Base-by-base conservation (phyloP, 2,888 invertebrate genomes). In the Andricus quercusramuli region DNA sequence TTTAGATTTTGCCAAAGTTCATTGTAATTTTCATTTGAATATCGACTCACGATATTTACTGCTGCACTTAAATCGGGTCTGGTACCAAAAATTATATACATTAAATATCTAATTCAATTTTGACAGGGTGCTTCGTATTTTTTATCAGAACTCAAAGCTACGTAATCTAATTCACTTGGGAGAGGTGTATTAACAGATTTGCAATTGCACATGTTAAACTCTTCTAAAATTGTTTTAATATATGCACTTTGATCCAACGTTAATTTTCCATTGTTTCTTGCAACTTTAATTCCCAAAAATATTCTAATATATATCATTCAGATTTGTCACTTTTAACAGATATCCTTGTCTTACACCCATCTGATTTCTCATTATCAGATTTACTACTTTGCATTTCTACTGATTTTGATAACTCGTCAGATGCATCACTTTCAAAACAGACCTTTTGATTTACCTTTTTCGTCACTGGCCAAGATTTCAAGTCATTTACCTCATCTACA, bases 51-150 rank as follows among this genome's bases (percentile, higher is more conserved):
- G 64, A 82, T 77, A 66, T 79, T 81, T n/a, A 83, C 47, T 3
- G 78, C 74, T 44, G 51, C 67, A 64, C 78, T 66, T 37, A 81
- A 78, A 47, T 79, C 80, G 17, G 78, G 80, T 65, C 84, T 47
- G 0, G 82, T 78, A 44, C 82, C 82, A 17, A 83, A 29, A 68
- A 81, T 81, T 13, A 80, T 20, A 32, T 84, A 84, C 79, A 84
- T 83, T 22, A 83, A 68, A 59, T 81, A 83, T 9, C 82, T 81
- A 22, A 84, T 67, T 2, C 80, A 41, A 64, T 78, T 84, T 22
- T 77, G 78, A 62, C 81, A 84, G 1, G 80, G 74, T 11, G 51
- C 77, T 62, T 79, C 11, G 41, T 41, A 41, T 41, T 41, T 41
- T 41, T 41, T 11, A 41, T 11, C 41, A 9, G 37, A 56, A 68